Evolutionary conservation across 2,113 vertebrate species (phyloP).

Genomic region (Hemichromis elongatus): DNA sequence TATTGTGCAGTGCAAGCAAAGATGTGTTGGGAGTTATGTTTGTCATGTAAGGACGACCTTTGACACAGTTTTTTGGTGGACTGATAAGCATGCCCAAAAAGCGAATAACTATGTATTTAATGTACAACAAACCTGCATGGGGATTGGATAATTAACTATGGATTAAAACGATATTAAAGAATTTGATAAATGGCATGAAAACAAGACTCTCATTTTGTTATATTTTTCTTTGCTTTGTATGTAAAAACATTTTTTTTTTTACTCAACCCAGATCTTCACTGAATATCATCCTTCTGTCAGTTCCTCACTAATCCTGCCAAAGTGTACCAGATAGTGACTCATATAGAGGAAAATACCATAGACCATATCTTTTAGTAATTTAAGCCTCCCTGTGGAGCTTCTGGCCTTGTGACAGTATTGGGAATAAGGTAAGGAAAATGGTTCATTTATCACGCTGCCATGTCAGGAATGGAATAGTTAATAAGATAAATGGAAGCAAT

Average conservation of each 20-base stretch:
- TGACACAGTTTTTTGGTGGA: background rate
- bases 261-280: background rate
- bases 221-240: background rate
- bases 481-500: conserved; percentile 36
- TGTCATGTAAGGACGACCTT: background rate
- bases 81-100: background rate
- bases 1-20: background rate
- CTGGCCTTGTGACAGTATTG: background rate
- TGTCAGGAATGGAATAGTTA: conserved; percentile 1
- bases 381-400: background rate
- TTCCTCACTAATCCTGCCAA: background rate
- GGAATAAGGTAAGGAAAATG: conserved; percentile 13
- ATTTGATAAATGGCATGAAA: background rate
- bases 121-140: background rate
- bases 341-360: background rate
- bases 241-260: background rate
- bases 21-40: background rate
- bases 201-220: background rate
- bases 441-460: background rate
- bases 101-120: background rate
- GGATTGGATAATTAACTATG: background rate
- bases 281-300: background rate
- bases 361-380: background rate
- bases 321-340: background rate
- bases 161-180: background rate